Base-by-base conservation (phyloP, 2,888 invertebrate genomes). In the Perizoma affinitatum region DNA sequence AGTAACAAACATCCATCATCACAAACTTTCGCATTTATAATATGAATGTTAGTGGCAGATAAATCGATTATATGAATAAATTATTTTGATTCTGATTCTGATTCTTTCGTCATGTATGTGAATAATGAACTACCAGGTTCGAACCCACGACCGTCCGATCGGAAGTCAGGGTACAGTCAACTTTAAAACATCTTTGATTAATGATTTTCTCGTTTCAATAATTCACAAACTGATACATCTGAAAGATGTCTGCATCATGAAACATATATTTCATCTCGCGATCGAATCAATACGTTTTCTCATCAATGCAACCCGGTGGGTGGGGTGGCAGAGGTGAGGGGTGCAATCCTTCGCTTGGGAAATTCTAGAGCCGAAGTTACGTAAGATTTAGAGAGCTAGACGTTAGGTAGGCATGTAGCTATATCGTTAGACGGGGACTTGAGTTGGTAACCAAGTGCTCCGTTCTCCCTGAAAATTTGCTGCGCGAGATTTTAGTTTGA, bases 311-410 rank as follows among this genome's bases (percentile, higher is more conserved):
- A 36, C 51, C 60, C 43, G 49, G 42, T 42, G 56, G 9, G 50
- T 41, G 47, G 22, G 66, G 64, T 38, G 7, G 38, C 5, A 38
- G 7, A 38, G 38, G 38, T 22, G 38, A 38, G 38, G 69, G 67
- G 59, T 68, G 69, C 66, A 67, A 56, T 66, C 64, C 62, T 66
- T 58, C 44, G 49, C 53, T 36, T 10, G 48, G 22, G 59, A 55
- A 54, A 44, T 54, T 61, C 61, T 55, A 57, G 73, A 69, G 68
- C 69, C 66, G 68, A 47, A 71, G 63, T 73, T 43, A 56, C 64
- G 67, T 64, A 65, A 67, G 51, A 43, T 54, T 49, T 47, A 62
- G 65, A 69, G 58, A 69, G 61, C 6, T 51, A 55, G 42, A 42
- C n/a, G 42, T 5, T 42, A 40, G 40, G 40, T 40, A 40, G 40